Evolutionary conservation across 2,888 invertebrate genomes (phyloP), one percentile per base, ranked within the genome.

Genomic region (Ommatoiulus sabulosus): DNA sequence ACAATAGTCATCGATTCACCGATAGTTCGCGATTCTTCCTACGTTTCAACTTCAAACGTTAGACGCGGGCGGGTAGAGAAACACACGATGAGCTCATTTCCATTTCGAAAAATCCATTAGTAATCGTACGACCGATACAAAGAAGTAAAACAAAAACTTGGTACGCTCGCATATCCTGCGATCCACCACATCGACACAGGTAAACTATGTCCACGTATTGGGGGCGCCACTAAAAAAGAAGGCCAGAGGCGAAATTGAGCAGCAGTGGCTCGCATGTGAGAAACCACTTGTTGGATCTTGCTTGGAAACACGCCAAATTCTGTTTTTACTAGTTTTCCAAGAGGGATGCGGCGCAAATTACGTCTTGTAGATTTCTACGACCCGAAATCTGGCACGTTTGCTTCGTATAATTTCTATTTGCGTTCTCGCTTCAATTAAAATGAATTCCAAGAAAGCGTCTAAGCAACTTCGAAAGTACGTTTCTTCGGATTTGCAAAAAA

Each of bases 161-260:
- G 35, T 35, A 4, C 80, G 80, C 80, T 24, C 24, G 72, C 72
- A 72, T 72, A 35, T 72, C 72, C 72, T 72, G 72, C 80, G 35
- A 80, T 80, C 35, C 80, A 80, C 80, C 80, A 80, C 80, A 80
- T 80, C 80, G 80, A 80, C 80, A 80, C 80, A 80, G 80, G 80
- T 80, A 80, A 80, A 80, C 80, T 80, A 80, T 35, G 80, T 80
- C 80, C 80, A 80, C 80, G 80, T 80, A 80, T 80, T 80, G 80
- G 80, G 80, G 80, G 80, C 80, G 80, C 80, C 80, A 80, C 80
- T 35, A 24, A 80, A 80, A 80, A 80, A 80, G 3, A 15, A 43
- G 20, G 80, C 80, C 35, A 35, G 12, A 4, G 80, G 80, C 80
- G 35, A 35, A 80, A 80, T 35, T 80, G 80, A 80, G 80, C 35